Conservation (phyloP, 1,140 invertebrate genomes). For the Akabosia matsudoensis region DNA sequence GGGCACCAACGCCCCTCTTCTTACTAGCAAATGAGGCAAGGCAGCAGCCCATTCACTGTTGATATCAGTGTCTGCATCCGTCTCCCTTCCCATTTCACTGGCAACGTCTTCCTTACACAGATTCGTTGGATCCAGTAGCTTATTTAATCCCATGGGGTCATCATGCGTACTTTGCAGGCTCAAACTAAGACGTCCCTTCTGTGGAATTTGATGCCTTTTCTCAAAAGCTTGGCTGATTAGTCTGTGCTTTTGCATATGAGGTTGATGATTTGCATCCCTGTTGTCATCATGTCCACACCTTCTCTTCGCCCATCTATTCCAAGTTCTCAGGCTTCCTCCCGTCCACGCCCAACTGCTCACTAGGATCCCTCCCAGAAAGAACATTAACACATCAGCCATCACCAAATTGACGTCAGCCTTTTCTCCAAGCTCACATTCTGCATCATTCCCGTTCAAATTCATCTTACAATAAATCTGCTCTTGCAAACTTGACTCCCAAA, state of each 20-base stretch:
- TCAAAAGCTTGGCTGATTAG: constrained; percentile 86
- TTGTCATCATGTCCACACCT: constrained; percentile 15
- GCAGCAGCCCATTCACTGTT: constrained; percentile 83
- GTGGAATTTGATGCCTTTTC: constrained; percentile 72
- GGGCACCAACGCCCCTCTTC: constrained; percentile 68
- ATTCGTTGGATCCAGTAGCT: constrained; percentile 41
- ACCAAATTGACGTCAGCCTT: constrained; percentile 75
- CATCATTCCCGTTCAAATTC: constrained; percentile 48
- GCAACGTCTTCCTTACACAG: constrained; percentile 48
- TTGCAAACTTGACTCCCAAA: constrained; percentile 70
- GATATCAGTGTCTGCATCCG: constrained; percentile 57
- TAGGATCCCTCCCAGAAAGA: constrained; percentile 77
- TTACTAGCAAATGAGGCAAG: constrained; percentile 75
- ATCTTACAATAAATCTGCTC: constrained; percentile 76
- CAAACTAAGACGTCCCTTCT: constrained; percentile 73
- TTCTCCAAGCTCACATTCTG: constrained; percentile 41
- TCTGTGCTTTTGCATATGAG: constrained; percentile 76
- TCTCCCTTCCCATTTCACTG: neutral
- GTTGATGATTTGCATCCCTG: constrained; percentile 28
- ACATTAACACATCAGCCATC: constrained; percentile 73
- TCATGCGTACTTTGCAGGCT: constrained; percentile 79
- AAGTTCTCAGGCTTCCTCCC: constrained; percentile 71
- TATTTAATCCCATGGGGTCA: constrained; percentile 72
- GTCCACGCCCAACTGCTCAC: constrained; percentile 94
- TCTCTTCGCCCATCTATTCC: constrained; percentile 74